phyloP scores from a whole-genome alignment of 2,797 vertebrate genomes.

The Spatula versicolor region DNA sequence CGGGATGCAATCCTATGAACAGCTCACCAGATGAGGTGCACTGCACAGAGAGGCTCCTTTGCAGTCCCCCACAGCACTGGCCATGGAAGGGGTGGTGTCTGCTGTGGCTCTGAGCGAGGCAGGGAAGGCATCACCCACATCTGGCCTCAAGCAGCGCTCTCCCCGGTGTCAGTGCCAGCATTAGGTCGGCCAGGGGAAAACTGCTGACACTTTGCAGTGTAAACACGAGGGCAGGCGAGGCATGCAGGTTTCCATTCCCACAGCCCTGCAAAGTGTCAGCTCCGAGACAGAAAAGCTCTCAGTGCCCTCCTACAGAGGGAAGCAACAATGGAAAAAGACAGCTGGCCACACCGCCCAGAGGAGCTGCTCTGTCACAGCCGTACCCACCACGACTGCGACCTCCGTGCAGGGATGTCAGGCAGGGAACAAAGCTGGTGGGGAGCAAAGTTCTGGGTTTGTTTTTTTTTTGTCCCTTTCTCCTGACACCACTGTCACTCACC shows the following conservation, averaged over 20 bases:
- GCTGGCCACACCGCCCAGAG: rapidly evolving
- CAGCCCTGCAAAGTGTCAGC: neutral
- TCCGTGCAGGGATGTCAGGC: rapidly evolving
- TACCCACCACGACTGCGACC: rapidly evolving
- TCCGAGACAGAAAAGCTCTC: neutral
- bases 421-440: neutral
- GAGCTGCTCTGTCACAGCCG: rapidly evolving
- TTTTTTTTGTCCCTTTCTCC: neutral
- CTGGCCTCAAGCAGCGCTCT: neutral
- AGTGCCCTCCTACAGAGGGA: neutral
- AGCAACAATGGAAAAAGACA: neutral
- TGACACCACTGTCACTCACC: rapidly evolving
- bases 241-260: neutral
- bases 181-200: neutral
- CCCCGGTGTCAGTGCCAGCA: rapidly evolving
- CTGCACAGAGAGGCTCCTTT: neutral
- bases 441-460: neutral
- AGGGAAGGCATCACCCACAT: rapidly evolving
- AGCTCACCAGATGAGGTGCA: neutral
- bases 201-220: neutral
- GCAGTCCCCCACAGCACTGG: neutral
- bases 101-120: neutral
- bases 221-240: neutral
- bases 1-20: neutral
- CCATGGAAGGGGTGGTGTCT: rapidly evolving